phyloP scores from a whole-genome alignment of 2,888 invertebrate species.

The Anarsia innoxiella region DNA sequence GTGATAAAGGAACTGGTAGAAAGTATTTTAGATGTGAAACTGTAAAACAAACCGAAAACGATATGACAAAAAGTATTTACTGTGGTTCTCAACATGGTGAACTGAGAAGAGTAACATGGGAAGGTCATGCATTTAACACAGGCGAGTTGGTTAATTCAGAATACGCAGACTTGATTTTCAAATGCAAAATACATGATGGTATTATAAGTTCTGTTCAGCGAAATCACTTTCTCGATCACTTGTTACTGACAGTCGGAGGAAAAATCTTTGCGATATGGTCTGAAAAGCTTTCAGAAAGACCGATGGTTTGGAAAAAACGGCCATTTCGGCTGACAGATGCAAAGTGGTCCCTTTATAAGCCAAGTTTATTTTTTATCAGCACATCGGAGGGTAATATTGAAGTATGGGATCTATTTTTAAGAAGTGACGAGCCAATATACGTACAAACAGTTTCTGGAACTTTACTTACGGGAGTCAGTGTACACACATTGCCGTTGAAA shows the following conservation, averaged over 20 bases:
- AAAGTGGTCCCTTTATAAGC: slow-evolving; percentile 84
- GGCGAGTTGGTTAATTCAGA: slow-evolving; percentile 78
- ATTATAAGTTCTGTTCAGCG: slow-evolving; percentile 75
- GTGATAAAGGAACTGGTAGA: slow-evolving; percentile 43
- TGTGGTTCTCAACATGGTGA: slow-evolving; percentile 63
- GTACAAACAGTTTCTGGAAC: slow-evolving; percentile 80
- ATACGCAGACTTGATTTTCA: slow-evolving; percentile 55
- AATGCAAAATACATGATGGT: slow-evolving; percentile 80
- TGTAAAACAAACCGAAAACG: slow-evolving; percentile 37
- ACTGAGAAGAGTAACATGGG: slow-evolving; percentile 73
- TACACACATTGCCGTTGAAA: slow-evolving; percentile 72
- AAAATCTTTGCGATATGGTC: slow-evolving; percentile 85
- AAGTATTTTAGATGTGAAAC: slow-evolving; percentile 57
- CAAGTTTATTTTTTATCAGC: slow-evolving; percentile 81
- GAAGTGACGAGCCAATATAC: slow-evolving; percentile 80
- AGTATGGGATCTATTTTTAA: slow-evolving; percentile 85
- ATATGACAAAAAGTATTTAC: slow-evolving; percentile 44
- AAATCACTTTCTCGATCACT: slow-evolving; percentile 77
- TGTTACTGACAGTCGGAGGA: slow-evolving; percentile 83
- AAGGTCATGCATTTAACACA: slow-evolving; percentile 80
- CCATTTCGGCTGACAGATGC: slow-evolving; percentile 76
- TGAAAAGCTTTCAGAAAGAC: slow-evolving; percentile 75
- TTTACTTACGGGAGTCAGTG: slow-evolving; percentile 77
- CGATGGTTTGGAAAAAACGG: slow-evolving; percentile 80
- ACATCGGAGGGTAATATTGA: slow-evolving; percentile 85